Evolutionary conservation across 35 echinoderm and acorn worm species (phyloP).

Genomic region (Lytechinus variegatus): DNA sequence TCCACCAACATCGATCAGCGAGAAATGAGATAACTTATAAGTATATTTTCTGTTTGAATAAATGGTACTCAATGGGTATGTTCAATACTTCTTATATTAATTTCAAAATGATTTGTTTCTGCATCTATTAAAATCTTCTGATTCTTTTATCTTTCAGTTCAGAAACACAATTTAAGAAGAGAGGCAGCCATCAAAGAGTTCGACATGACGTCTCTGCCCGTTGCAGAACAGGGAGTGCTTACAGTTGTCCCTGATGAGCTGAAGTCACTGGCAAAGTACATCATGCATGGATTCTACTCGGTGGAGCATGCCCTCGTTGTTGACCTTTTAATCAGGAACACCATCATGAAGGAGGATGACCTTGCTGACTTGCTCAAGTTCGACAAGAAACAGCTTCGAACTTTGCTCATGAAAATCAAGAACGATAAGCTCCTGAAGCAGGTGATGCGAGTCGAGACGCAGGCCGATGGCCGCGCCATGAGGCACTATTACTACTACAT

Average conservation of each 20-base stretch:
- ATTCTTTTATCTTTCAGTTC: neutral
- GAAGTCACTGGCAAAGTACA: constrained; percentile 89
- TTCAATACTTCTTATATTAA: no score
- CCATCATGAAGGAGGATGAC: constrained; percentile 91
- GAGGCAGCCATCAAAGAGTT: neutral
- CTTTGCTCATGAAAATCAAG: constrained; percentile 85
- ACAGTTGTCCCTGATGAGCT: constrained; percentile 90
- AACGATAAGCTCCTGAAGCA: constrained; percentile 91
- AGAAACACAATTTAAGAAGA: neutral
- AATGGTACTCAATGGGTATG: no score
- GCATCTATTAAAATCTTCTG: no score
- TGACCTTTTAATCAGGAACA: constrained; percentile 83
- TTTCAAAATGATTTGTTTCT: no score
- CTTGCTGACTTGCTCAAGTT: constrained; percentile 86
- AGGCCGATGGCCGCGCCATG: constrained; percentile 84
- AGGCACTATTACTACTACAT: constrained; percentile 98
- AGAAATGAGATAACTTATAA: no score
- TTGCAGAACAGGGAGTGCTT: constrained; percentile 68
- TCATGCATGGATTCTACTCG: constrained; percentile 89
- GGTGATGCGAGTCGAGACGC: constrained; percentile 92
- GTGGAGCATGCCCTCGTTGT: constrained; percentile 89
- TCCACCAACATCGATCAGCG: no score
- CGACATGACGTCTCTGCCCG: neutral
- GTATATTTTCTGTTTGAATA: no score
- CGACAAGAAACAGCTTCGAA: constrained; percentile 93